Evolutionary conservation across 2,113 vertebrate genomes (phyloP).

Genomic region (Rhipidura dahli): DNA sequence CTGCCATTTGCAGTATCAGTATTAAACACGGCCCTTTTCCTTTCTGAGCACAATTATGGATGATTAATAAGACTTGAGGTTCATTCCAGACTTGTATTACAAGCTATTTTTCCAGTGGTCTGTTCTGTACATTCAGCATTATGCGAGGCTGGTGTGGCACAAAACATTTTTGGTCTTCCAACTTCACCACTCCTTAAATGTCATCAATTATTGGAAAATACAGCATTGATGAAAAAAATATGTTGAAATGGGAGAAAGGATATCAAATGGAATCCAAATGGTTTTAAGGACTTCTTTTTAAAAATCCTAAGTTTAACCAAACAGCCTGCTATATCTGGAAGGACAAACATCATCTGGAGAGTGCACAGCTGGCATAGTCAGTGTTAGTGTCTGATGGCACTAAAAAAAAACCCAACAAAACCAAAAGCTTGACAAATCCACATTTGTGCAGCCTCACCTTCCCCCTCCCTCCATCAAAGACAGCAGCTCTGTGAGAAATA

Average conservation of each 20-base stretch:
- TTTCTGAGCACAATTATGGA: constrained; percentile 4
- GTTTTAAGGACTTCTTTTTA: not conserved
- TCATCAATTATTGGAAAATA: not conserved
- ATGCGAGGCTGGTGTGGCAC: not conserved
- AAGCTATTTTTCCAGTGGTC: constrained; percentile 9
- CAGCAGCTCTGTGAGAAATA: not conserved
- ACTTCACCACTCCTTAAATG: not conserved
- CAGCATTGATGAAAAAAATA: not conserved
- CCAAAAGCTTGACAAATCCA: not conserved
- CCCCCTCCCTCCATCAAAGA: not conserved
- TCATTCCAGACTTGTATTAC: not conserved
- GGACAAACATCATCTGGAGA: not conserved
- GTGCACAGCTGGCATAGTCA: not conserved
- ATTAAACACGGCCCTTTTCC: not conserved
- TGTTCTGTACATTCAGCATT: not conserved
- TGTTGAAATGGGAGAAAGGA: not conserved
- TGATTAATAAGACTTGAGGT: constrained; percentile 3
- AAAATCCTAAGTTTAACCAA: not conserved
- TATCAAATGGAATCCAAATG: not conserved
- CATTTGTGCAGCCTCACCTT: not conserved
- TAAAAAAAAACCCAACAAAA: not conserved
- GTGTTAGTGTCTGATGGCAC: not conserved
- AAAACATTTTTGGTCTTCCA: not conserved
- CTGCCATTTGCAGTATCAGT: not conserved
- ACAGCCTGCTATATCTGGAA: not conserved